These are phyloP conservation scores for Drosophila flavopinicola DNA, from an alignment of 2,888 invertebrate species.

Conservation along the genomic window DNA sequence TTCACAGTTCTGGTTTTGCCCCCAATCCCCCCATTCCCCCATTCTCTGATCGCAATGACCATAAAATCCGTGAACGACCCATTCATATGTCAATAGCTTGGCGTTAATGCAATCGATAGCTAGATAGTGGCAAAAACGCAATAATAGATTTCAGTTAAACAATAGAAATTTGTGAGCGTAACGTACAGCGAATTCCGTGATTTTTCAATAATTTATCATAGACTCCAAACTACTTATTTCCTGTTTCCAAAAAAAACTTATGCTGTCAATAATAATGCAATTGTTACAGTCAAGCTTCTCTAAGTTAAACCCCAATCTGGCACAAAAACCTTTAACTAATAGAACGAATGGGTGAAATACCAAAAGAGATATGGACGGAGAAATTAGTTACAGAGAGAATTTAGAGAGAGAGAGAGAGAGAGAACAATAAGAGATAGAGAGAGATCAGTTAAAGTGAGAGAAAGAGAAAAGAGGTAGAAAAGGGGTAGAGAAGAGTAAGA, in stretches of 20 bases:
- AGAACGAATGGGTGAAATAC: too few species aligned
- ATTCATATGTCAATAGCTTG: slow-evolving; percentile 37
- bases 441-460: too few species aligned
- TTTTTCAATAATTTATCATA: slow-evolving; percentile 10
- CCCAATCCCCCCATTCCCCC: neutral
- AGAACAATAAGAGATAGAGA: too few species aligned
- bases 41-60: slow-evolving; percentile 20
- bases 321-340: too few species aligned
- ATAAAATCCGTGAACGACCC: slow-evolving; percentile 35
- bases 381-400: too few species aligned
- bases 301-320: too few species aligned
- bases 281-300: too few species aligned
- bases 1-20: slow-evolving; percentile 12
- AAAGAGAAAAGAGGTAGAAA: too few species aligned
- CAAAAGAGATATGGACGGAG: too few species aligned
- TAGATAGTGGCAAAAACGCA: slow-evolving; percentile 16
- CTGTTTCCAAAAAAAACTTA: neutral
- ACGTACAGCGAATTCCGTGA: slow-evolving; percentile 12
- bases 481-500: too few species aligned
- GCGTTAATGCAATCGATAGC: slow-evolving; percentile 19
- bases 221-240: slow-evolving; percentile 1
- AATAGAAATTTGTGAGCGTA: slow-evolving; percentile 22
- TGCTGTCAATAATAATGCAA: slow-evolving; percentile 1
- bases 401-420: too few species aligned
- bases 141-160: slow-evolving; percentile 18